Evolutionary conservation across 2,113 vertebrate species (phyloP), one percentile per base, ranked within the genome.

Genomic region (Barnardius zonarius): DNA sequence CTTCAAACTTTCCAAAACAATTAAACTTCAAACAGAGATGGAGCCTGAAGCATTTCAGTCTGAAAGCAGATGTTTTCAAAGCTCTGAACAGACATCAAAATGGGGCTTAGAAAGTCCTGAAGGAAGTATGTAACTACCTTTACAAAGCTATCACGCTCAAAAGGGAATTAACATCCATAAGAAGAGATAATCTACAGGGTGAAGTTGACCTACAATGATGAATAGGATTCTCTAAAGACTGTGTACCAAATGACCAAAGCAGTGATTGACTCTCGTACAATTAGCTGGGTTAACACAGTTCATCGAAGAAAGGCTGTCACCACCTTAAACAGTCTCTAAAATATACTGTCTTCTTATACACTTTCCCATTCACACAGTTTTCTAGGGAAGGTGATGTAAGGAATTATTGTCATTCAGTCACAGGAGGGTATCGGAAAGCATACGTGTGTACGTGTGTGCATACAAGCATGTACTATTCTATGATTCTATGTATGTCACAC

Each of bases 1-100:
- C 43, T 90, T 83, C 75, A 72, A 72, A 70, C 69, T 94, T 92
- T 92, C 72, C 49, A 68, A 86, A 86, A 88, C 33, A 93, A 93
- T 88, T 93, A 81, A 67, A 77, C 76, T 95, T 93, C 90, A 96
- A 93, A 92, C 62, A 57, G 41, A 92, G 33, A 83, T 37, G 43
- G 35, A 93, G 90, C 88, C 94, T 72, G 55, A 67, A 90, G 88
- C 86, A 4, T 43, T 96, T 86, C 46, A 78, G 61, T 67, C 20
- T 68, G 76, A 93, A 88, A 78, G 88, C 72, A 88, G 85, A 93
- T 68, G 62, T 81, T 86, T 88, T 44, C 87, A 86, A 74, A 72
- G 48, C 86, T 55, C 73, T 49, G 76, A 92, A 52, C 35, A 5
- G 28, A 55, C 17, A 74, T 88, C 83, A 77, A 92, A 94, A 67